Evolutionary conservation across 2,797 vertebrate genomes (phyloP), one percentile per base, ranked within the genome.

Genomic region (Microcaecilia unicolor): DNA sequence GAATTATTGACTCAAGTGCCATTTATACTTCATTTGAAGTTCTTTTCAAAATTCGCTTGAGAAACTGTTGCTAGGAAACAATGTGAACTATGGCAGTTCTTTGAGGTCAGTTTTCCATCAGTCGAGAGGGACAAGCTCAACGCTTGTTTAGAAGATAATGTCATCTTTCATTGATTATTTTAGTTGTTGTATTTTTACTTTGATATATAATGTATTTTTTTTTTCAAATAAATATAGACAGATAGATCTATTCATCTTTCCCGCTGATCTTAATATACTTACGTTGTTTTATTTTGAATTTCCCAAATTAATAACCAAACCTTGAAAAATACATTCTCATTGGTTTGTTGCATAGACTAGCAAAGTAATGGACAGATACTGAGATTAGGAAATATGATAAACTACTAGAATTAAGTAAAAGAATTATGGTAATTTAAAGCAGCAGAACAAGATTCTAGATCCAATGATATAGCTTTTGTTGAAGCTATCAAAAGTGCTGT

Each of bases 11-110:
- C 25, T 57, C 36, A 58, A 44, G 39, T 64, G 16, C 52, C 22
- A 43, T 44, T 56, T 66, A 29, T 37, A 49, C 63, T 48, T 46
- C 36, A 35, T 61, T 41, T 52, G 16, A 47, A 64, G 61, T 44
- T 35, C 40, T 24, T 22, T 36, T 19, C 32, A 56, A 55, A 54
- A 55, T 74, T 72, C 64, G 23, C 26, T 56, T 15, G 34, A 56
- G 64, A 62, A 71, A 59, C 58, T 76, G 81, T 84, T 87, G 79
- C 80, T 86, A 83, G 74, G 81, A 75, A 74, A 78, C 75, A n/a
- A 44, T 47, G 55, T 46, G 28, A 44, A 67, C 61, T 46, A 36
- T 31, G 23, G 46, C 55, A 38, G 38, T 48, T 64, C 45, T 51
- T 64, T 55, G 70, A 83, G 59, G 68, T 74, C 50, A 70, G 51